Evolutionary conservation across 2,113 vertebrate genomes (phyloP), one percentile per base, ranked within the genome.

Genomic region (Rafetus swinhoei): DNA sequence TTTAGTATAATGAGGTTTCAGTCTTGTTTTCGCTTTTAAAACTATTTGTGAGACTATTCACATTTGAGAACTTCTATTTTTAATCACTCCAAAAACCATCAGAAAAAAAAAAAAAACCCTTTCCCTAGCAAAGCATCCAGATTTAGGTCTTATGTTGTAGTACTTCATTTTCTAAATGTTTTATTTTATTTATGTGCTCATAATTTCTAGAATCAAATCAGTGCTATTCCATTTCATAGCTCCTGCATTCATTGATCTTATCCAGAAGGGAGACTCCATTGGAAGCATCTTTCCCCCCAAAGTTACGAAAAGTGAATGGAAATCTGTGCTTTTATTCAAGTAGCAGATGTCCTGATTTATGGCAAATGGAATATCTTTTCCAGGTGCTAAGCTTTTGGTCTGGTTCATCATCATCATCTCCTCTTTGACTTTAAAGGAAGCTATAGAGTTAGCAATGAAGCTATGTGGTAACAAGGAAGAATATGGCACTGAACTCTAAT

Each of bases 1-100:
- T 19, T n/a, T 29, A 57, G 27, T 56, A 57, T 94, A 93, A 86
- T 74, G 72, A 84, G 92, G 82, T 84, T 90, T 92, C 45, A 81
- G 10, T 54, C 2, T 54, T 54, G 10, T 54, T 54, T 54, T 54
- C 53, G 7, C 53, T 54, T 54, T 54, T 54, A 54, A 54, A 54
- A 54, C 8, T 76, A 72, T 54, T 76, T 56, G n/a, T 39, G 60
- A 19, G 50, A 50, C 2, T 15, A 35, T 24, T 32, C 22, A 3
- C 27, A 27, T 25, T 18, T 22, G 53, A 90, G 60, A 81, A 87
- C 35, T 52, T 83, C 56, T n/a, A 19, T 45, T 92, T 81, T 81
- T 72, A 59, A 45, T 29, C 69, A 80, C 35, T 53, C 29, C 54
- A 24, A 29, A 59, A 32, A 56, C 25, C 25, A 60, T 62, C 25